Evolutionary conservation across 2,113 vertebrate species (phyloP), one percentile per base, ranked within the genome.

Genomic region (Tragelaphus imberbis): DNA sequence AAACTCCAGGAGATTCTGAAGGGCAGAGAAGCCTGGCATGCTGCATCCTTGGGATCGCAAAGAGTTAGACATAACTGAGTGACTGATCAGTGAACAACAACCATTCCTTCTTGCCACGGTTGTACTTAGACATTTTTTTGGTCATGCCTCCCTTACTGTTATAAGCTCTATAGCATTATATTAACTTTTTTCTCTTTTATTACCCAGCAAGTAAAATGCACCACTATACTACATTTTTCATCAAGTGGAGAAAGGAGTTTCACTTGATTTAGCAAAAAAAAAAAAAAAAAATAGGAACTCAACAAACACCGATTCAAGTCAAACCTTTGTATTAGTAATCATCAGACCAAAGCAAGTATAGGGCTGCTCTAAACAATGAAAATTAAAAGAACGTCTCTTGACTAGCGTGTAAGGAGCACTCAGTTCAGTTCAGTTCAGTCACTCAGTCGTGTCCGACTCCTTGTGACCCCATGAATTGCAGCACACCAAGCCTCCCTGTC

Each of bases 101-200:
- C 13, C 0, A 4, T 80, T 7, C 56, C 27, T 49, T 28, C 44
- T 84, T 25, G 5, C 1, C 23, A 87, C 4, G 5, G 4, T 8
- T 63, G 5, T 13, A 47, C 36, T 85, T 68, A 30, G 13, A 68
- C 7, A 44, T 27, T 91, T 71, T 68, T 25, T 49, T 47, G 47
- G 17, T 25, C 49, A 30, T 1, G n/a, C 0, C 4, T 19, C 36
- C 13, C 1, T 21, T 91, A 7, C 16, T 10, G 47, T 3, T 19
- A 51, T 27, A 63, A 21, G 33, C 19, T 89, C 25, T 30, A 36
- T 5, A 21, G 2, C 28, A 53, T 1, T 33, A 25, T 0, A 58
- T 16, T 82, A 2, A 19, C 12, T 53, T 53, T 33, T 3, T 86
- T 51, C 17, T 36, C 13, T 13, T 36, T 80, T 51, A 25, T 79